Base-by-base conservation (phyloP, 2,113 vertebrate genomes). In the Holacanthus passer region DNA sequence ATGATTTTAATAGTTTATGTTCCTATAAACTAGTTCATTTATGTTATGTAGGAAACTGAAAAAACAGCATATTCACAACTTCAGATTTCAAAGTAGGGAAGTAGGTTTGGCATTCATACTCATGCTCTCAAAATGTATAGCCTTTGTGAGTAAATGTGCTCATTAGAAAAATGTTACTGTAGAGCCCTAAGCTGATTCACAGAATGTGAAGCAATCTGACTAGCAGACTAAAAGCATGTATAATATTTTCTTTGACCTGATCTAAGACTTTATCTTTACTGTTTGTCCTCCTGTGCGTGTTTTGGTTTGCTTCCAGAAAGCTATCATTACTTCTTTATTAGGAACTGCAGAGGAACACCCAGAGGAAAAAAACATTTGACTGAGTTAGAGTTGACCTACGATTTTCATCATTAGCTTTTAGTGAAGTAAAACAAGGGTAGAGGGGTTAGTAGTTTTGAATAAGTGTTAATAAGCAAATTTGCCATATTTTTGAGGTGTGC, bases 311-410 rank as follows among this genome's bases (percentile, higher is more conserved):
- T 68, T 56, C 16, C 9, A 0, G 9, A 53, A 55, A 37, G 39
- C n/a, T 20, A 48, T 35, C 41, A 66, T 9, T 81, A 16, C 20
- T 11, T 35, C 29, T 47, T 39, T 48, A 39, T 27, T 22, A 20
- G 35, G 19, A 65, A 55, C 37, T 12, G 19, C 27, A 41, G 35
- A 41, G 8, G n/a, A n/a, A n/a, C n/a, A n/a, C 13, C 31, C 27
- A n/a, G 31, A 56, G 65, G 20, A 62, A 39, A 24, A 59, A 60
- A 53, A 32, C 43, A 60, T 75, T 68, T 62, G 8, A 60, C 10
- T 62, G 43, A 35, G 9, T 52, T 41, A 10, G 11, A 60, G 53
- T 64, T 35, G 45, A 59, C 53, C 45, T 59, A 35, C n/a, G 31
- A 52, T 41, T 52, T 72, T 67, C 7, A 69, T 14, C 7, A 55